phyloP scores from a whole-genome alignment of 1,140 invertebrate species.

The Zophobas morio region DNA sequence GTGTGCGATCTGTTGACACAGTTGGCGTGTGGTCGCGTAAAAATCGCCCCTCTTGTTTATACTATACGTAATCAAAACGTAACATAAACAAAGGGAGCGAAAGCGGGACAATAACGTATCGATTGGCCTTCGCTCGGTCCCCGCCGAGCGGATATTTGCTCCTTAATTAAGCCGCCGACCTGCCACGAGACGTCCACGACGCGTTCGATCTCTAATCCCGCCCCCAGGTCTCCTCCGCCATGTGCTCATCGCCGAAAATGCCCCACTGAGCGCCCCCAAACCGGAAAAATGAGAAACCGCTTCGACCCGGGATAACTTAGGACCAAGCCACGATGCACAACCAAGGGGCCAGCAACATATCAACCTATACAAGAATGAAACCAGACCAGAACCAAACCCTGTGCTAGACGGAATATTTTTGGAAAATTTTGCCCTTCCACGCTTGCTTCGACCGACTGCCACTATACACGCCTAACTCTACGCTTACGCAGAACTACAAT shows the following conservation, averaged over 20 bases:
- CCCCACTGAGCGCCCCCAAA: constrained; percentile 14
- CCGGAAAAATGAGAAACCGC: constrained; percentile 50
- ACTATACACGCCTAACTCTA: constrained; percentile 36
- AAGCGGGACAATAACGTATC: constrained; percentile 13
- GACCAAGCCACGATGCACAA: constrained; percentile 26
- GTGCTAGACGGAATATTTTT: constrained; percentile 16
- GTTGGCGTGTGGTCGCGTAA: neutral
- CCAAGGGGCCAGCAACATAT: constrained; percentile 50
- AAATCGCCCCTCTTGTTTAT: neutral
- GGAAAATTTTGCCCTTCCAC: constrained; percentile 37
- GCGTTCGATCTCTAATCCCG: too few species aligned
- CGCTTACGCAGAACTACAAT: constrained; percentile 40
- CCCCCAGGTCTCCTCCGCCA: too few species aligned
- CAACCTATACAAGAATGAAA: constrained; percentile 14
- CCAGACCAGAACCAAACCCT: constrained; percentile 21
- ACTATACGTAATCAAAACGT: neutral
- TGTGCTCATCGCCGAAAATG: constrained; percentile 2
- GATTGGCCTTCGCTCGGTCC: constrained; percentile 21
- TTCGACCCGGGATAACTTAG: constrained; percentile 53
- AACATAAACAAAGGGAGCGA: neutral
- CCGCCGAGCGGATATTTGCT: constrained; percentile 16
- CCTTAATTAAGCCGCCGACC: constrained; percentile 21
- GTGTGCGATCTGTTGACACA: constrained; percentile 11
- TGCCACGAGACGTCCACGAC: too few species aligned
- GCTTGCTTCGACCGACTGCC: constrained; percentile 38